Base-by-base conservation (phyloP, 2,797 vertebrate species). In the Clarias platycephalus region DNA sequence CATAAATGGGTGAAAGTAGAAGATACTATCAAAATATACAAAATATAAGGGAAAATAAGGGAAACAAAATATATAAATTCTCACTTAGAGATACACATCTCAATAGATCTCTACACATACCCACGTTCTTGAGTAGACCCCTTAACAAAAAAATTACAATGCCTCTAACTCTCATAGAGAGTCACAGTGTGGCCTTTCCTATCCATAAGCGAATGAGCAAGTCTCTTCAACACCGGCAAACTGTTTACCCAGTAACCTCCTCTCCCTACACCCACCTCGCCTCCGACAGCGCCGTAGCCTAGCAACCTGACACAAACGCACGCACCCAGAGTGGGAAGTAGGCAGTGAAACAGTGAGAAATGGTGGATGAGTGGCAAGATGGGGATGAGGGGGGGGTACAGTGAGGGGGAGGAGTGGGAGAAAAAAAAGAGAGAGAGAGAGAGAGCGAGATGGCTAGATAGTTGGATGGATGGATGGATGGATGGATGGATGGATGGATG, bases 231-330 rank as follows among this genome's bases (percentile, higher is more conserved):
- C 84, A 86, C 77, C 20, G 22, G 55, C 67, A 31, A 71, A 75
- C 82, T 89, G 88, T 89, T 90, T 89, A 89, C 89, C 84, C 88
- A 89, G 85, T 87, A 90, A 87, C 88, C 87, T 87, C 87, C 86
- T 88, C 86, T 85, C 78, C 83, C 74, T 90, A 91, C 90, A 89
- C 90, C 89, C 90, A 91, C 89, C 84, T 88, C 74, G 81, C 87
- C 88, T 87, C 90, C 78, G 82, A 90, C 88, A 86, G 90, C 53
- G 80, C 80, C 53, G 89, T 89, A 88, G 81, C 89, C 78, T 89
- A 89, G 90, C 90, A 91, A 91, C 90, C 81, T 85, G 82, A 87
- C 86, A 89, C 85, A 72, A 87, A 89, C 78, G 87, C 86, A 82
- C 79, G 84, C 86, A 87, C 81, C 85, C 85, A 86, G 87, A 89